Evolutionary conservation across 2,797 vertebrate genomes (phyloP).

Genomic region (Sebastes aleutianus): DNA sequence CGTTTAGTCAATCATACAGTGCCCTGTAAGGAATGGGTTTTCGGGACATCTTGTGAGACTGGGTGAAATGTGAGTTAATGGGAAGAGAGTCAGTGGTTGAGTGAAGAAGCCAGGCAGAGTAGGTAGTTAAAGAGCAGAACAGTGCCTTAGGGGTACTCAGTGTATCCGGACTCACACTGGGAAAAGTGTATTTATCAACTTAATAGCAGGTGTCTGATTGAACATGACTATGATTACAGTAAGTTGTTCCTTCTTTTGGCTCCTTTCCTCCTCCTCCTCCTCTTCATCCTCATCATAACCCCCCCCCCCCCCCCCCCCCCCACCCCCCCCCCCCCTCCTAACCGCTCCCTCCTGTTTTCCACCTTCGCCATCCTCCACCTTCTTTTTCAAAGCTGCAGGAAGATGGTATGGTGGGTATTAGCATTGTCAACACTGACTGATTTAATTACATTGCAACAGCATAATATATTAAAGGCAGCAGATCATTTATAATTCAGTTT

Average conservation of each 20-base stretch:
- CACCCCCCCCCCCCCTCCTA: slow-evolving; percentile 4
- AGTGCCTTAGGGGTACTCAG: slow-evolving; percentile 81
- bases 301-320: not conserved
- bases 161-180: slow-evolving; percentile 81
- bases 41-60: slow-evolving; percentile 73
- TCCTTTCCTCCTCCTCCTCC: slow-evolving; percentile 53
- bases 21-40: slow-evolving; percentile 64
- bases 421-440: slow-evolving; percentile 35
- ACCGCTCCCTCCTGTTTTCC: slow-evolving; percentile 41
- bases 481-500: slow-evolving; percentile 17
- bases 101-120: slow-evolving; percentile 69
- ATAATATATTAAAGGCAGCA: slow-evolving; percentile 3
- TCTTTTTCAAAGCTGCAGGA: slow-evolving; percentile 43
- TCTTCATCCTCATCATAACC: slow-evolving; percentile 59
- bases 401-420: slow-evolving; percentile 14
- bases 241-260: slow-evolving; percentile 76
- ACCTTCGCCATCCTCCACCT: slow-evolving; percentile 44
- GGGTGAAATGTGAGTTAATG: slow-evolving; percentile 85
- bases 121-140: slow-evolving; percentile 78
- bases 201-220: slow-evolving; percentile 89
- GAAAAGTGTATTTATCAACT: slow-evolving; percentile 87
- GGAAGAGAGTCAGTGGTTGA: slow-evolving; percentile 69
- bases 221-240: slow-evolving; percentile 86
- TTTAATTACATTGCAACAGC: slow-evolving; percentile 21
- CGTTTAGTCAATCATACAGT: slow-evolving; percentile 72